Evolutionary conservation across 2,888 invertebrate genomes (phyloP), one percentile per base, ranked within the genome.

Genomic region (Entomobrya multifasciata): DNA sequence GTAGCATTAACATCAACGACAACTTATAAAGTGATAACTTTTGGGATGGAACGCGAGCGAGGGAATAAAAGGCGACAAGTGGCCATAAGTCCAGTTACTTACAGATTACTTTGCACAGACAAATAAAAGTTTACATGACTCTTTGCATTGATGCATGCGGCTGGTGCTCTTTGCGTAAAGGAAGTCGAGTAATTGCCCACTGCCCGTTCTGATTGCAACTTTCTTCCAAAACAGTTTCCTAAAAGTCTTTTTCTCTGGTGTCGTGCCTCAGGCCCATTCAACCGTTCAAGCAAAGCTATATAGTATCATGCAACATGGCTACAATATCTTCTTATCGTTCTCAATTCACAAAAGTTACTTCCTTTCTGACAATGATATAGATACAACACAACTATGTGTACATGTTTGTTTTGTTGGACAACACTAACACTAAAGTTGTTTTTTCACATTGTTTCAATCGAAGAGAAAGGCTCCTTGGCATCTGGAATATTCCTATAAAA

Each of bases 41-140:
- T 65, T 27, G 77, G 60, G 47, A 22, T 65, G 84, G 84, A 77
- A 67, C 84, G 65, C 62, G 67, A 85, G 85, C 79, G 72, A 79
- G 74, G 74, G 62, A 85, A 86, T 60, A 79, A 72, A 60, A 79
- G 85, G 70, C 79, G 85, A 86, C 85, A 86, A 86, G 85, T 79
- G 85, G 79, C 70, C 79, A 79, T 85, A 79, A 86, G 85, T 86
- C 85, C 85, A 86, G 85, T 86, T 86, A 86, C 79, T 86, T 86
- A 86, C 85, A 86, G 78, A 86, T 86, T 86, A 83, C 65, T 76
- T 74, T 72, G 65, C 76, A 84, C 57, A 22, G 22, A 74, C 17
- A 82, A 79, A 82, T 52, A 85, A 52, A 85, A 44, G 78, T 70
- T 57, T 80, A 30, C 49, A 57, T 60, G 57, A 20, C 60, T 77